Evolutionary conservation across 1,140 invertebrate genomes (phyloP).

Genomic region (Luehdorfia chinensis): DNA sequence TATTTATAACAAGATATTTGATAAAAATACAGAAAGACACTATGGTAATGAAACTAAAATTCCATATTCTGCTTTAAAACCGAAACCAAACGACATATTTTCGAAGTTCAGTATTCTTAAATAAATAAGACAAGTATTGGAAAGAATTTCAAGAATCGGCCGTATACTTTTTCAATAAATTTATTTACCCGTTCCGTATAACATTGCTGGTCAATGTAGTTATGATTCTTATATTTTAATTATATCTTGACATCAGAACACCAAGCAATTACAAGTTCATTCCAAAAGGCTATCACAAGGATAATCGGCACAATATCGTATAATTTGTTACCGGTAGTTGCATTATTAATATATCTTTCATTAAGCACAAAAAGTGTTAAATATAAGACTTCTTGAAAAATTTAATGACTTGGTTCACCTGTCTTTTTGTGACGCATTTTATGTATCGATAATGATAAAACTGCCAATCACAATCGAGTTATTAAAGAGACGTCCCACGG

Average conservation of each 20-base stretch:
- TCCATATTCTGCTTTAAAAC: slow-evolving; percentile 20
- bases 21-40: not conserved
- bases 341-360: slow-evolving; percentile 56
- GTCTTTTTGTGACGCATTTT: slow-evolving; percentile 31
- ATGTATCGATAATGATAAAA: slow-evolving; percentile 51
- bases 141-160: not conserved
- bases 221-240: slow-evolving; percentile 13
- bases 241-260: not conserved
- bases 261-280: slow-evolving; percentile 4
- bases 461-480: slow-evolving; percentile 40
- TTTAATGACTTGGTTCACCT: slow-evolving; percentile 55
- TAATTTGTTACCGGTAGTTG: slow-evolving; percentile 18
- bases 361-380: slow-evolving; percentile 39
- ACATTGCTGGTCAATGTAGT: not conserved
- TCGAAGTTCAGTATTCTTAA: not conserved
- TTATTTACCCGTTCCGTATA: too few species aligned
- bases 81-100: slow-evolving; percentile 13
- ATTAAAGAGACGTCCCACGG: slow-evolving; percentile 22
- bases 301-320: not conserved
- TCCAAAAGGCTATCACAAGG: slow-evolving; percentile 4
- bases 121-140: not conserved
- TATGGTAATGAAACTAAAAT: not conserved
- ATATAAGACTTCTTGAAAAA: slow-evolving; percentile 30
- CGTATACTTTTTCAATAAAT: too few species aligned
- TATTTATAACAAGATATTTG: not conserved